These are phyloP conservation scores for Karalla daura DNA, from an alignment of 2,797 vertebrate genomes.

Conservation along the genomic window DNA sequence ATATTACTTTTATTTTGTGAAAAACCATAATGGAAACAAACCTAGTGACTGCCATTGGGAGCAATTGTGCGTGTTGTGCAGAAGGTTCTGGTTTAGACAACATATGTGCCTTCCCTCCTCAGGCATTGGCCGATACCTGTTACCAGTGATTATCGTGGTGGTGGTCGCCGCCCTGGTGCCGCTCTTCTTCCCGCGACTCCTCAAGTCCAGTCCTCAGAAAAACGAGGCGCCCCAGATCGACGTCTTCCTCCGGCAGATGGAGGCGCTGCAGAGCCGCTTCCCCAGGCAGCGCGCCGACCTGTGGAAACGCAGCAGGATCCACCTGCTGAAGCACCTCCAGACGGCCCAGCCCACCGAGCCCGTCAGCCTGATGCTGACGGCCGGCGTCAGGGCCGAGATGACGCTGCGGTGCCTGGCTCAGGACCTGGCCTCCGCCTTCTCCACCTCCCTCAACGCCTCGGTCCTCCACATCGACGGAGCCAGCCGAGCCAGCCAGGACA, in stretches of 20 bases:
- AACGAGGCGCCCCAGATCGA: conserved; percentile 66
- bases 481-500: conserved; percentile 77
- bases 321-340: conserved; percentile 89
- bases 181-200: not conserved
- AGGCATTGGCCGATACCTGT: conserved; percentile 17
- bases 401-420: conserved; percentile 89
- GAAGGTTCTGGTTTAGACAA: not conserved
- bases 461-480: conserved; percentile 83
- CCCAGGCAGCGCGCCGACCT: conserved; percentile 86
- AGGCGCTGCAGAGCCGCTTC: conserved; percentile 81
- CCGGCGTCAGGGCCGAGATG: conserved; percentile 77
- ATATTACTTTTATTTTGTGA: too few species aligned
- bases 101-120: not conserved
- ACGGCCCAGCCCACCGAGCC: conserved; percentile 83
- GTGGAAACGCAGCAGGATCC: conserved; percentile 87
- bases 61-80: too few species aligned
- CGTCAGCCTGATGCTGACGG: conserved; percentile 89
- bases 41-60: too few species aligned
- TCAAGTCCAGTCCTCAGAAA: conserved; percentile 26
- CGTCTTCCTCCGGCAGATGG: conserved; percentile 84
- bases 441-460: conserved; percentile 77
- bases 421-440: conserved; percentile 83
- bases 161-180: not conserved
- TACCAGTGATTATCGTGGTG: rapidly evolving
- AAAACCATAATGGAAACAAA: too few species aligned